These are phyloP conservation scores for Burhinus oedicnemus DNA, from an alignment of 2,113 vertebrate species.

Conservation along the genomic window DNA sequence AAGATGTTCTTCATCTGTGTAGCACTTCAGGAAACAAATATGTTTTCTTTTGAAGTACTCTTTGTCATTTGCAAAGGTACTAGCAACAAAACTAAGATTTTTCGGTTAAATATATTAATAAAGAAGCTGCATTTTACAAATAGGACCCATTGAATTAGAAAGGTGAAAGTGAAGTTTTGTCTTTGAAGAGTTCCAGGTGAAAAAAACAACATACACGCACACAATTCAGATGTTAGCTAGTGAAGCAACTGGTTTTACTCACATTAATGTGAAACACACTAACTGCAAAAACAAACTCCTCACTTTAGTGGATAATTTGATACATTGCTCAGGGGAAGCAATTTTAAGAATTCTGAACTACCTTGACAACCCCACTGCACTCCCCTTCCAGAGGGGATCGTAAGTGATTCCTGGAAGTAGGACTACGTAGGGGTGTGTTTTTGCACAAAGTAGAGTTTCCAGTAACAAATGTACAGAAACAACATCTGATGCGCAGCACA, in stretches of 20 bases:
- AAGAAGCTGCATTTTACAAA: not conserved
- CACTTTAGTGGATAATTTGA: not conserved
- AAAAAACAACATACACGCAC: not conserved
- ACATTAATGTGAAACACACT: not conserved
- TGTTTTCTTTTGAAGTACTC: conserved; percentile 24
- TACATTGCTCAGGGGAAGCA: not conserved
- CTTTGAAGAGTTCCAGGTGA: not conserved
- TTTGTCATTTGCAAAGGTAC: not conserved
- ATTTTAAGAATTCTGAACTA: not conserved
- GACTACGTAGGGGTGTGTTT: not conserved
- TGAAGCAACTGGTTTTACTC: not conserved
- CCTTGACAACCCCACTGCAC: not conserved
- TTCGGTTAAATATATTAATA: not conserved
- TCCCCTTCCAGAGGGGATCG: not conserved
- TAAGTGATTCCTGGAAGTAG: not conserved
- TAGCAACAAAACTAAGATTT: not conserved
- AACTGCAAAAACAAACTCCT: not conserved
- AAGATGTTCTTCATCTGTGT: conserved; percentile 53
- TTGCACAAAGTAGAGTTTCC: not conserved
- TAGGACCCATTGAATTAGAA: not conserved
- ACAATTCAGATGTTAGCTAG: not conserved
- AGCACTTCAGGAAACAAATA: conserved; percentile 43
- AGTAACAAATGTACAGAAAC: not conserved
- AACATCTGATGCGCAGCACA: not conserved
- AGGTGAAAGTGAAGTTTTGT: not conserved